These are phyloP conservation scores for Drosophila testacea DNA, from an alignment of 2,888 invertebrate species.

Conservation along the genomic window DNA sequence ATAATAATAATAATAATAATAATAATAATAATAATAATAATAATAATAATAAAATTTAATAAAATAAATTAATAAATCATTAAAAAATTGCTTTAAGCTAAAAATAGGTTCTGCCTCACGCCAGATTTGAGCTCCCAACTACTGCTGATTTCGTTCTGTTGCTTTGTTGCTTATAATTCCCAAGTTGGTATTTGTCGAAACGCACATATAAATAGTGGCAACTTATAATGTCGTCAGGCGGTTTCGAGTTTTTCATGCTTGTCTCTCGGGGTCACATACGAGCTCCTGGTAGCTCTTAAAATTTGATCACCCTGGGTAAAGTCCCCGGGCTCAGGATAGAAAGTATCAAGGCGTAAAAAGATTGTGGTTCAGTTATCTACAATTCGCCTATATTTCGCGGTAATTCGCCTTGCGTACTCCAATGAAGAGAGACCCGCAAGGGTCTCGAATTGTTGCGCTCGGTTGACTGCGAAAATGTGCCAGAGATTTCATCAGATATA, in stretches of 20 bases:
- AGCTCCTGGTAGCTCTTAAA: slow-evolving; percentile 83
- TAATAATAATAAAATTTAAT: background rate
- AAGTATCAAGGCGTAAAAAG: slow-evolving; percentile 84
- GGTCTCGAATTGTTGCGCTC: slow-evolving; percentile 76
- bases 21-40: too few species aligned
- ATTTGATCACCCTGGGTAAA: slow-evolving; percentile 83
- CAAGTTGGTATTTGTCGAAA: slow-evolving; percentile 6
- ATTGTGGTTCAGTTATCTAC: slow-evolving; percentile 7
- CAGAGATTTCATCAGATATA: slow-evolving; percentile 82
- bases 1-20: too few species aligned
- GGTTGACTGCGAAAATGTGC: slow-evolving; percentile 84
- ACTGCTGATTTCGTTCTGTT: background rate
- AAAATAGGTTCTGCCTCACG: background rate
- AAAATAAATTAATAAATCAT: background rate
- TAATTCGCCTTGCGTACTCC: slow-evolving; percentile 78
- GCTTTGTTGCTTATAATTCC: slow-evolving; percentile 22
- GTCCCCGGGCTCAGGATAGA: slow-evolving; percentile 85
- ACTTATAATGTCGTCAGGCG: background rate
- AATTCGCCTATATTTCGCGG: slow-evolving; percentile 83
- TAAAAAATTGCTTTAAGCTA: background rate
- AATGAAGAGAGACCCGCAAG: slow-evolving; percentile 72
- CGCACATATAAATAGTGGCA: slow-evolving; percentile 8
- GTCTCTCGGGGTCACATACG: slow-evolving; percentile 85
- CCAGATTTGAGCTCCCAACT: background rate
- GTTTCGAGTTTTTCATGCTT: slow-evolving; percentile 83